Evolutionary conservation across 1,140 invertebrate species (phyloP).

Genomic region (Chrysomallon squamiferum): DNA sequence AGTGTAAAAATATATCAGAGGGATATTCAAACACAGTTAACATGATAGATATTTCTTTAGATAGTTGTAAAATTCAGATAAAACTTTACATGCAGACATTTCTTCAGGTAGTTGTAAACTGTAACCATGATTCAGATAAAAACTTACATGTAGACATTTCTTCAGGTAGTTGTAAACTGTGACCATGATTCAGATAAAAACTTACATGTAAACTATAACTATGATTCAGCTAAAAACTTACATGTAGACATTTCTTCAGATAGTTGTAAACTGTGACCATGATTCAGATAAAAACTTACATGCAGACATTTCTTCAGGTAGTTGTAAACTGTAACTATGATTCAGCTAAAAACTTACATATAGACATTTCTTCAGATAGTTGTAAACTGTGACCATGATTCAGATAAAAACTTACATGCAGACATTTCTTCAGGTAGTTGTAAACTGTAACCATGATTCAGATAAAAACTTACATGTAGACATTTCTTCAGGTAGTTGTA

Average conservation of each 20-base stretch:
- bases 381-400: too few species aligned
- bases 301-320: background rate
- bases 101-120: slow-evolving; percentile 88
- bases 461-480: too few species aligned
- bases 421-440: too few species aligned
- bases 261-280: too few species aligned
- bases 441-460: too few species aligned
- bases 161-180: background rate
- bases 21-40: too few species aligned
- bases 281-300: background rate
- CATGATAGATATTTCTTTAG: slow-evolving; percentile 70
- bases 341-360: slow-evolving; percentile 64
- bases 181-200: too few species aligned
- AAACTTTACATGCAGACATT: slow-evolving; percentile 69
- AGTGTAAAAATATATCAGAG: too few species aligned
- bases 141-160: background rate
- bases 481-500: too few species aligned
- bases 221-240: background rate
- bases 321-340: too few species aligned
- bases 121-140: slow-evolving; percentile 81
- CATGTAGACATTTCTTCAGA: background rate
- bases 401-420: too few species aligned
- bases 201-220: too few species aligned
- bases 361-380: background rate
- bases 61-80: slow-evolving; percentile 89